These are phyloP conservation scores for Glomeris maerens DNA, from an alignment of 1,140 invertebrate genomes.

Conservation along the genomic window DNA sequence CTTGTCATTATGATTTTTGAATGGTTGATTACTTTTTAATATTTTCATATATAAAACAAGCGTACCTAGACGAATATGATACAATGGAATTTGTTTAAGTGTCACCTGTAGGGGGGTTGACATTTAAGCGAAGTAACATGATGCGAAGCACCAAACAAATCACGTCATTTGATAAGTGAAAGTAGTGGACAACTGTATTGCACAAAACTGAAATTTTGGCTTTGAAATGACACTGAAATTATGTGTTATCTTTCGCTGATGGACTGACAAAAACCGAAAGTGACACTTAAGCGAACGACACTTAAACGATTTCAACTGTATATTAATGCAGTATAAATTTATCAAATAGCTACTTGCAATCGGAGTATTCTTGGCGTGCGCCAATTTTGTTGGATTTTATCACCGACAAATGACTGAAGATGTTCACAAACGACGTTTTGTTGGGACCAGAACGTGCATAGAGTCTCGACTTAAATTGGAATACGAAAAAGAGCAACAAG, in stretches of 20 bases:
- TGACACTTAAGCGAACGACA: too few relatives aligned
- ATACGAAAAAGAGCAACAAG: slow-evolving; percentile 69
- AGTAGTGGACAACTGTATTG: too few relatives aligned
- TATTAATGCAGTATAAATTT: neutral
- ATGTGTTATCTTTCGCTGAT: neutral
- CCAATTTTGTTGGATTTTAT: slow-evolving; percentile 64
- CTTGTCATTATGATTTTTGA: neutral
- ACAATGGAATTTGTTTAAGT: too few relatives aligned
- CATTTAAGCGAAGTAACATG: too few relatives aligned
- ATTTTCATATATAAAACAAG: neutral
- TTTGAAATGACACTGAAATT: too few relatives aligned
- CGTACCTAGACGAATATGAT: neutral
- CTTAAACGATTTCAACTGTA: too few relatives aligned
- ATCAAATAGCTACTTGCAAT: slow-evolving; percentile 52
- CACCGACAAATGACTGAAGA: slow-evolving; percentile 70
- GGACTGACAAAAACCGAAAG: too few relatives aligned
- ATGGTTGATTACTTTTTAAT: slow-evolving; percentile 1
- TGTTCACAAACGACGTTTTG: slow-evolving; percentile 68
- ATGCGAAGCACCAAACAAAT: neutral
- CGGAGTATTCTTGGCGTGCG: slow-evolving; percentile 54
- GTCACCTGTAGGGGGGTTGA: too few relatives aligned
- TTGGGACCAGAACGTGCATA: slow-evolving; percentile 73
- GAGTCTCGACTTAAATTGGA: slow-evolving; percentile 82
- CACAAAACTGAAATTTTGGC: too few relatives aligned
- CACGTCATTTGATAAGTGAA: too few relatives aligned